Evolutionary conservation across 2,888 invertebrate genomes (phyloP), one percentile per base, ranked within the genome.

Genomic region (Andrena fulva): DNA sequence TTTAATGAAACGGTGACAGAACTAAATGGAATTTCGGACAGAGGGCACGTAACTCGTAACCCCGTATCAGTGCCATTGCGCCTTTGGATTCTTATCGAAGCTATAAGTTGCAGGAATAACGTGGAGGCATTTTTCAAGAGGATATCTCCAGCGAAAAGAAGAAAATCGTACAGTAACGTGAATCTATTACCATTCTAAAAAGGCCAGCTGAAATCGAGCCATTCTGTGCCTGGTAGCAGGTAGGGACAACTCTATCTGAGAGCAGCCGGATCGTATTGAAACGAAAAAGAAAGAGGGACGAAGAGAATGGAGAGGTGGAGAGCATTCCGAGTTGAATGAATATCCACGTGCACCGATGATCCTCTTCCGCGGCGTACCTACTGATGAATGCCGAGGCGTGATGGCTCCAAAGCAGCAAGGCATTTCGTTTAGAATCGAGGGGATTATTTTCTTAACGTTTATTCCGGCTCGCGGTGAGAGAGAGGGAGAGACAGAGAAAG

Each of bases 381-480:
- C 48, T 6, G 48, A 29, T 56, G 81, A 77, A 81, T 54, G 42
- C 63, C 16, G 50, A 67, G 63, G 66, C 56, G 70, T 29, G 75
- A 70, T 69, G 67, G 50, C 31, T 69, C 66, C n/a, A 24, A 69
- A 82, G 74, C 60, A 42, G 75, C 54, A 74, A 77, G 70, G 68
- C 68, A 72, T 76, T 75, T 33, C 75, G 66, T 72, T 82, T 66
- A 27, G 69, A 70, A 82, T 24, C 77, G 52, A 29, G 50, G 35
- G 76, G 69, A 83, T 83, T 82, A 82, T 83, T 77, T 82, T 83
- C 77, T 77, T 82, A 73, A 50, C 76, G 76, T 81, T 82, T 76
- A 80, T 81, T 75, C 71, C 70, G 27, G 29, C 62, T 54, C 16
- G 31, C 33, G 35, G 42, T 0, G 42, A 8, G 10, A 12, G 42